Conservation (phyloP, 1,140 invertebrate species). For the Brachionus rotundiformis region DNA sequence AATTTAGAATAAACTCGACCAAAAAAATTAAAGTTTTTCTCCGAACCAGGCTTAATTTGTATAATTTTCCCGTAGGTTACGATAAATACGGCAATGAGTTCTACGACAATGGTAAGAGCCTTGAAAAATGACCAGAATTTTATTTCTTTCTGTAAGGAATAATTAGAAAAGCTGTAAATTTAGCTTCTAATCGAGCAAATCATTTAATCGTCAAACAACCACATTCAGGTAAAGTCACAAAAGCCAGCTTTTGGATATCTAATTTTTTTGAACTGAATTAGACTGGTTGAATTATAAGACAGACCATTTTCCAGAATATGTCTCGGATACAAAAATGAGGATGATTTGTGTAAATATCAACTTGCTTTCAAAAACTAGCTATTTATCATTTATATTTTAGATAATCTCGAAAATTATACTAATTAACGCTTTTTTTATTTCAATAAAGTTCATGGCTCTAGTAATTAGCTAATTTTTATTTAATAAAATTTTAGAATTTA, state of each 20-base stretch:
- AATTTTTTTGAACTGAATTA: background rate
- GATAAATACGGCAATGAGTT: conserved; percentile 39
- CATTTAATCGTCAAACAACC: background rate
- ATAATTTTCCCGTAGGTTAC: conserved; percentile 5
- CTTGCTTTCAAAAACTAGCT: background rate
- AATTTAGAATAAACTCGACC: background rate
- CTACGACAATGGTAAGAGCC: conserved; percentile 7
- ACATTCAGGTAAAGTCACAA: conserved; percentile 46
- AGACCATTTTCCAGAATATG: conserved; percentile 16
- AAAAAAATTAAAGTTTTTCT: conserved; percentile 26
- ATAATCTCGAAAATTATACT: conserved; percentile 28
- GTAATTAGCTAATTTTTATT: background rate
- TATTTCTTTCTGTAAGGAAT: background rate
- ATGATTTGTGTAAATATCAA: conserved; percentile 10
- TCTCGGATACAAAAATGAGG: background rate
- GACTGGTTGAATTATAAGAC: conserved; percentile 41
- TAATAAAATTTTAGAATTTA: background rate
- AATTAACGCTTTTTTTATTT: background rate
- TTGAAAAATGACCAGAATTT: background rate
- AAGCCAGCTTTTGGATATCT: too few relatives aligned
- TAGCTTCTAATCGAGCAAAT: background rate
- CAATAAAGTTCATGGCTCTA: conserved; percentile 26
- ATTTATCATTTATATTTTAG: background rate
- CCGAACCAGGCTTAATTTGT: background rate
- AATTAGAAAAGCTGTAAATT: conserved; percentile 6